phyloP scores from a whole-genome alignment of 1,140 invertebrate genomes.

The Orchesella cincta region DNA sequence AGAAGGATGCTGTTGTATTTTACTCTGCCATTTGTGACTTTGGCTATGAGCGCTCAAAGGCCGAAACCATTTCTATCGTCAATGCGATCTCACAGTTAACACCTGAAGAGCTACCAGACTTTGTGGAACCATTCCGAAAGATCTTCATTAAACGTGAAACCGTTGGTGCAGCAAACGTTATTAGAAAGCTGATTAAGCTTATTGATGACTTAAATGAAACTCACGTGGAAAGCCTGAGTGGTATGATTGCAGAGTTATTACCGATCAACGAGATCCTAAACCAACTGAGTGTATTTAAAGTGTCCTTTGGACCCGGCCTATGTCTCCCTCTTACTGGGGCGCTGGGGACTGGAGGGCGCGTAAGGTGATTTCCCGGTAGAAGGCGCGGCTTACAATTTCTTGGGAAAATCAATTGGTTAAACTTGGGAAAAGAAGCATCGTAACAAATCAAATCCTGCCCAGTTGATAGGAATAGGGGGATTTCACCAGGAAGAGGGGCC shows the following conservation, averaged over 20 bases:
- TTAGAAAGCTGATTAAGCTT: slow-evolving; percentile 26
- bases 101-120: background rate
- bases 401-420: slow-evolving; percentile 27
- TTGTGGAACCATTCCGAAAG: background rate
- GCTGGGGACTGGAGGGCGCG: too few species aligned
- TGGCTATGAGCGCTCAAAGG: slow-evolving; percentile 10
- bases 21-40: slow-evolving; percentile 25
- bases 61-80: slow-evolving; percentile 14
- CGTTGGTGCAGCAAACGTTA: background rate
- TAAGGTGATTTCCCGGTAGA: too few species aligned
- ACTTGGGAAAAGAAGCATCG: slow-evolving; percentile 24
- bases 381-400: slow-evolving; percentile 29
- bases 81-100: slow-evolving; percentile 33
- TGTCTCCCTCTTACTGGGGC: too few species aligned
- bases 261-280: too few species aligned
- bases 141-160: slow-evolving; percentile 16
- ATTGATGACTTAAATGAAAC: slow-evolving; percentile 1
- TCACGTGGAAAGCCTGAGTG: slow-evolving; percentile 31
- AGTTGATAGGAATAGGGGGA: slow-evolving; percentile 35
- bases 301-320: too few species aligned
- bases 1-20: slow-evolving; percentile 39
- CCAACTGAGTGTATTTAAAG: too few species aligned
- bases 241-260: slow-evolving; percentile 27
- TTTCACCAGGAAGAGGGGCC: too few species aligned
- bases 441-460: slow-evolving; percentile 35